Percentiles rank a stretch among this genome's conserved stretches.
Conservation (phyloP, 2,888 invertebrate genomes). For the Dynastes grantii region DNA sequence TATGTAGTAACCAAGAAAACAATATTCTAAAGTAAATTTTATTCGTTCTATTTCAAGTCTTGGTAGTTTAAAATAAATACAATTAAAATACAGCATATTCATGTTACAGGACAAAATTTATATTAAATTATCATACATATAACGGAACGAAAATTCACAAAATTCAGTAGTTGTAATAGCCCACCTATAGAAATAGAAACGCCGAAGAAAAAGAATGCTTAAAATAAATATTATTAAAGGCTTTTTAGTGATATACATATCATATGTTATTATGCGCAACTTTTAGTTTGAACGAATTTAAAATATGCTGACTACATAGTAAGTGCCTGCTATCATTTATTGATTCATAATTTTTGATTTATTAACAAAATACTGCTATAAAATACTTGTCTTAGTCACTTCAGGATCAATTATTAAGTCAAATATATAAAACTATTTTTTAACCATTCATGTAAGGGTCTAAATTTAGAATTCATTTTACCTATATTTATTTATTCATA, state of each 20-base stretch:
- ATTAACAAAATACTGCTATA: constrained; percentile 30
- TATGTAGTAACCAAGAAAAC: neutral
- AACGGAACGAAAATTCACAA: constrained; percentile 18
- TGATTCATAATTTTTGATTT: constrained; percentile 2
- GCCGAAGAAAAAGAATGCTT: neutral
- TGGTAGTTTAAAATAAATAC: constrained; percentile 35
- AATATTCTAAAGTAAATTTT: constrained; percentile 19
- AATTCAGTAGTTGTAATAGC: constrained; percentile 14
- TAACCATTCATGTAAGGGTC: constrained; percentile 25
- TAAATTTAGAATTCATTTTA: constrained; percentile 34
- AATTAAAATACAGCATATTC: constrained; percentile 29
- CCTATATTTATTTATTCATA: constrained; percentile 23
- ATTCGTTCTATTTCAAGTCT: constrained; percentile 34
- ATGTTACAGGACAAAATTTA: constrained; percentile 29
- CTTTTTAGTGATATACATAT: constrained; percentile 9
- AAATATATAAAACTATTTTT: constrained; percentile 22
- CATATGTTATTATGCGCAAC: constrained; percentile 5
- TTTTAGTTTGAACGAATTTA: constrained; percentile 6
- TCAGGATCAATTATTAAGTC: constrained; percentile 29
- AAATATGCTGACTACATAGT: neutral
- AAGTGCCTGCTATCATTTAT: constrained; percentile 8
- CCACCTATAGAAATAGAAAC: constrained; percentile 16
- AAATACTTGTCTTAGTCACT: constrained; percentile 3
- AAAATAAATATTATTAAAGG: constrained; percentile 16
- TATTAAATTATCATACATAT: constrained; percentile 12